Conservation (phyloP, 1,140 invertebrate species). For the Portunus trituberculatus region DNA sequence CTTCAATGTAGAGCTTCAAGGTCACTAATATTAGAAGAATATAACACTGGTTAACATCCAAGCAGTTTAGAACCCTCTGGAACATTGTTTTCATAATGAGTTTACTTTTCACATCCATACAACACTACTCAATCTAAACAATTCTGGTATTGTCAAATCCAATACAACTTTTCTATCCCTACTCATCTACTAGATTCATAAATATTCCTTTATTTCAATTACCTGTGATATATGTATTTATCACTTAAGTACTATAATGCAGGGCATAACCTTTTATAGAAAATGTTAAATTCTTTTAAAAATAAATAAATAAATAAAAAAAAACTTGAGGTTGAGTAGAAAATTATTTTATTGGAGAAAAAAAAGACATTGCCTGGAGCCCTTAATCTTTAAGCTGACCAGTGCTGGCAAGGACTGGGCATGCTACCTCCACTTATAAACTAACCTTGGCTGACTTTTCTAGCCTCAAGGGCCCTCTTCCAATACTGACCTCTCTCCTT, state of each 20-base stretch:
- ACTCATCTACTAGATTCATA: background rate
- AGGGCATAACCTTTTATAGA: background rate
- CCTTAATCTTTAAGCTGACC: background rate
- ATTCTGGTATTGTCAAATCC: background rate
- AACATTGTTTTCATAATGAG: background rate
- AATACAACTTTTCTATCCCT: background rate
- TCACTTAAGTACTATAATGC: conserved; percentile 14
- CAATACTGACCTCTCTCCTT: conserved; percentile 47
- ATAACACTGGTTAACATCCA: conserved; percentile 10
- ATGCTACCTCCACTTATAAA: background rate
- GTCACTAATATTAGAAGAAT: conserved; percentile 15
- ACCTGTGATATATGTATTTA: background rate
- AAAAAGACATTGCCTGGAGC: background rate
- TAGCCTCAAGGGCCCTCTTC: background rate
- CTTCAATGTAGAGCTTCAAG: background rate
- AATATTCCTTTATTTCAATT: background rate
- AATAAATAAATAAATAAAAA: background rate
- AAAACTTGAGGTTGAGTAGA: background rate
- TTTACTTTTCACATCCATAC: background rate
- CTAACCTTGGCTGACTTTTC: conserved; percentile 21
- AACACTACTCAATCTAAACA: conserved; percentile 16
- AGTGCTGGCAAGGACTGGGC: background rate
- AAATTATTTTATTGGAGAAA: background rate
- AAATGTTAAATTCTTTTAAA: background rate
- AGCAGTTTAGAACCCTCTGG: background rate